Base-by-base conservation (phyloP, 2,113 vertebrate species). In the Cygnus atratus region DNA sequence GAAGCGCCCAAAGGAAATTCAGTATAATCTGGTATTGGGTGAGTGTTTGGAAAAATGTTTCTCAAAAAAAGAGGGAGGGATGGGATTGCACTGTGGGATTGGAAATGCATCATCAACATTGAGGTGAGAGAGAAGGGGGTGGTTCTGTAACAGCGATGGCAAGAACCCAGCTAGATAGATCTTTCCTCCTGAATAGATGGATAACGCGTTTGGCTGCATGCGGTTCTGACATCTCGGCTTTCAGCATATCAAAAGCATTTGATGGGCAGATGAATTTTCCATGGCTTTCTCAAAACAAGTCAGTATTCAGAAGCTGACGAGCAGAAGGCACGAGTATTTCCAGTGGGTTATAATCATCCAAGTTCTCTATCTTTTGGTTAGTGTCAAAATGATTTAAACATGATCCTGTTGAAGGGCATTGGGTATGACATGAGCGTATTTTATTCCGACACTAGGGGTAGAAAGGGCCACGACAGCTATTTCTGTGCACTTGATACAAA, bases 321-420 rank as follows among this genome's bases (percentile, higher is more conserved):
- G 61, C 12, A 83, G 57, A 54, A 29, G 31, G 11, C 41, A 62
- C 20, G 37, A 66, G 26, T 13, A 1, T 59, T 93, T 37, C 63
- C 79, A 73, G 11, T 4, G 10, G 29, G 8, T 83, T n/a, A 0
- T 28, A 24, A 4, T 15, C 11, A 2, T 19, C 8, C 28, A 41
- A n/a, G 28, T 14, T 0, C 24, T 28, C 20, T 28, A 6, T 20
- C 28, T 71, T 35, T 35, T 52, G 71, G 26, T 20, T 16, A 22
- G 9, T 18, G 46, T 29, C 43, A 35, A 5, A 12, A 22, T 17
- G 5, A 18, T 70, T 55, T 70, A 29, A 28, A 1, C 0, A 1
- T 22, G n/a, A 1, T n/a, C 25, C 9, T 29, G 65, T 46, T 78
- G 72, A 44, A 62, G 57, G 55, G 19, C 18, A 0, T 8, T 28